Base-by-base conservation (phyloP, 2,888 invertebrate genomes). In the Odontocerum albicorne region DNA sequence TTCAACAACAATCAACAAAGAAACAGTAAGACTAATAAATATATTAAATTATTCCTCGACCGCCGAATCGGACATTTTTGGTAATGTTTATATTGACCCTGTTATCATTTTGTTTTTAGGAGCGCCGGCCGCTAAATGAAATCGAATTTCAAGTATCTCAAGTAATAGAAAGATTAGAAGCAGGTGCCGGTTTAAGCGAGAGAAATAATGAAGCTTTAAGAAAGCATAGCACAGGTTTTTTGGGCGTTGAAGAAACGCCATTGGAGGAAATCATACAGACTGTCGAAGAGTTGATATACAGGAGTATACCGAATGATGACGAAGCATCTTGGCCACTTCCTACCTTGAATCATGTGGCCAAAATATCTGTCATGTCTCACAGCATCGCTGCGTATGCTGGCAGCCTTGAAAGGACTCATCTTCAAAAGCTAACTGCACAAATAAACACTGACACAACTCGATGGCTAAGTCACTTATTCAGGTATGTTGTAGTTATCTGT, bases 381-480 rank as follows among this genome's bases (percentile, higher is more conserved):
- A 90, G 91, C 67, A 82, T 96, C 62, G 87, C 90, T 3, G 93
- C 95, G 1, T 88, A 92, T 67, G 85, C 92, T 60, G 87, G 90
- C n/a, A 86, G 90, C 47, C 71, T 96, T 60, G 91, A 92, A 60
- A 79, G 89, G 36, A 79, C 81, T 61, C 88, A 92, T 70, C 81
- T 94, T 49, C 85, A 90, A 51, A 84, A 88, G 64, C 79, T 96
- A 15, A 88, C 91, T 35, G 85, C 87, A 33, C 86, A 90, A 65
- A 84, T 96, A 62, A 87, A 90, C 0, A 86, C 87, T 21, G 95
- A 95, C 67, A 90, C 92, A 0, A 90, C 91, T 3, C 76, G 90
- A 62, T 95, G 95, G 95, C 77, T 95, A 65, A 85, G 90, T 47
- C 87, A 91, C 66, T 81, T 95, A 66, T 93, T 93, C 74, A 87